phyloP scores from a whole-genome alignment of 2,888 invertebrate species.

The Entomobrya multifasciata region DNA sequence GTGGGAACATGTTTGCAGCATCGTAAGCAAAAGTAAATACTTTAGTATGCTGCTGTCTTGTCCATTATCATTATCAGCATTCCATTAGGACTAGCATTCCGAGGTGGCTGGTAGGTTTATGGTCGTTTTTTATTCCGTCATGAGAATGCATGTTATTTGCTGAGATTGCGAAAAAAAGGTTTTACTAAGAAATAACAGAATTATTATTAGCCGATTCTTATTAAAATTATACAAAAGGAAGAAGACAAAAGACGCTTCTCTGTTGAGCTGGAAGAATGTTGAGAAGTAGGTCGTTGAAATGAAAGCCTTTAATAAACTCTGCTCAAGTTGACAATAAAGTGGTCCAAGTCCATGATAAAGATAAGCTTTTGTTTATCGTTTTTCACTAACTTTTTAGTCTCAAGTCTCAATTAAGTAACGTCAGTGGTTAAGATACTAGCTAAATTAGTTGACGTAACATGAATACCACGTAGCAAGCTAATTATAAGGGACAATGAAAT shows the following conservation, averaged over 20 bases:
- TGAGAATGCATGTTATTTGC: neutral
- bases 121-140: too few relatives aligned
- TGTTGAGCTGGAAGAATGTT: neutral
- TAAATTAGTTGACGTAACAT: too few relatives aligned
- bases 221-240: neutral
- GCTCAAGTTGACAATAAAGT: too few relatives aligned
- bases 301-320: too few relatives aligned
- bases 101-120: neutral
- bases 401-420: too few relatives aligned
- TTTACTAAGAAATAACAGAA: neutral
- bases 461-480: too few relatives aligned
- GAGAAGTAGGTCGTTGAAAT: too few relatives aligned
- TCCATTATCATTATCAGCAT: conserved; percentile 13
- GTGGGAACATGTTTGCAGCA: neutral
- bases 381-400: too few relatives aligned
- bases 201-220: neutral
- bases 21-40: neutral
- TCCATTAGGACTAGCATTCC: neutral
- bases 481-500: neutral
- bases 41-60: neutral
- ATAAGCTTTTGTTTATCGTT: too few relatives aligned
- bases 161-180: conserved; percentile 8
- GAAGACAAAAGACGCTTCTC: neutral
- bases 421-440: too few relatives aligned
- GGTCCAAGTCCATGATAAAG: too few relatives aligned